Evolutionary conservation across 2,888 invertebrate species (phyloP), one percentile per base, ranked within the genome.

Genomic region (Temnothorax unifasciatus): DNA sequence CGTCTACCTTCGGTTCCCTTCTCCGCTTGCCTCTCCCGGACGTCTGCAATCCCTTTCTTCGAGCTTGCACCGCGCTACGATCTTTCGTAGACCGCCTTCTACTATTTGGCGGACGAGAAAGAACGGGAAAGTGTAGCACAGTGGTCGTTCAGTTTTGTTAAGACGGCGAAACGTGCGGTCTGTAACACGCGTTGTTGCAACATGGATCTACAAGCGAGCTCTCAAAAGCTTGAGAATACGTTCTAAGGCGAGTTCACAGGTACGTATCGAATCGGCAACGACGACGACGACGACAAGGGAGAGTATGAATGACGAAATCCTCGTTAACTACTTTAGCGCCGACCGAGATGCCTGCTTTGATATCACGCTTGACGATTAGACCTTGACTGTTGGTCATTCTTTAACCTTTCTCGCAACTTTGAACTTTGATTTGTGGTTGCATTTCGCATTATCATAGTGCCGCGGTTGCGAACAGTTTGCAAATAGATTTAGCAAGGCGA

Each of bases 261-360:
- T 91, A 90, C 85, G 85, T 87, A 88, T 85, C 85, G 86, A 89
- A 87, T 87, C 86, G 88, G 86, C 84, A 77, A 85, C 84, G 79
- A 85, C 84, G 79, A 85, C 84, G 29, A 29, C 29, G 79, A 87
- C 87, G 90, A 86, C 88, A 86, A 85, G 79, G 74, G 77, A 86
- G 86, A 82, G 83, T 21, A 84, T 92, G 90, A 92, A 92, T 91
- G 91, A 92, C 92, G 91, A 91, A 90, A 90, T 87, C 86, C 93
- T 93, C 93, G 93, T 93, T 93, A 93, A 92, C 93, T 90, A 90
- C 92, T 93, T 93, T 93, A 92, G 92, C 92, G 92, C 93, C 93
- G 91, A 69, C 86, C 85, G 89, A 93, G 93, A 93, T 93, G 91
- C 90, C 89, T 91, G 90, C 90, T 89, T 92, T 90, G 93, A 93